Evolutionary conservation across 1,140 invertebrate genomes (phyloP), one percentile per base, ranked within the genome.

Genomic region (Papilio aristodemus): DNA sequence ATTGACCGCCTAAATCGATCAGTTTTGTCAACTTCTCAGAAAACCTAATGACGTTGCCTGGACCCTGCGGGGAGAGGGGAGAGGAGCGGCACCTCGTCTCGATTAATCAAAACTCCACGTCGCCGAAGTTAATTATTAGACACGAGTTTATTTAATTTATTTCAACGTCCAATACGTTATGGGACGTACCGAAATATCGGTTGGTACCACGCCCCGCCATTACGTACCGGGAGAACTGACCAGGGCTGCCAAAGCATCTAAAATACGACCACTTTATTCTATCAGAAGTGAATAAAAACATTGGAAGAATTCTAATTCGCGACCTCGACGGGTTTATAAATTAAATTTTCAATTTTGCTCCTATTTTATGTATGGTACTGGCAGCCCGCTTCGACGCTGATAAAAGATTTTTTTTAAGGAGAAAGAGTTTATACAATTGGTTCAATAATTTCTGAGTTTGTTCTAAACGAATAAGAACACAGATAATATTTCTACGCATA

Each of bases 131-230:
- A 86, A 84, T 88, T 82, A 88, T 86, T 83, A 84, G 83, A 88
- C 78, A 76, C 68, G 70, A 81, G 76, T 84, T 84, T 84, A 82
- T 84, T 86, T 85, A 86, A 82, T 85, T 81, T 85, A 82, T 86
- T 83, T 83, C 69, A 73, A 69, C 72, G 75, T 76, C 74, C 73
- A 75, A 83, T 83, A 75, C 69, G 70, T 71, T 74, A 76, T 72
- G 81, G 83, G 84, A 79, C 77, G 81, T 79, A 75, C 84, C 71
- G 67, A 75, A 78, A 78, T 75, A 76, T 76, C 62, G 64, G 68
- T 68, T 43, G 72, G 68, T 60, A 71, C 76, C 80, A 76, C 84
- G 86, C 86, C 86, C 78, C 66, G 68, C 81, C 77, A 86, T 88
- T 86, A 87, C 73, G 58, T 60, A 38, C 63, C 63, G 22, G 39